These are phyloP conservation scores for Darwinula stevensoni DNA, from an alignment of 2,888 invertebrate species.

Conservation along the genomic window DNA sequence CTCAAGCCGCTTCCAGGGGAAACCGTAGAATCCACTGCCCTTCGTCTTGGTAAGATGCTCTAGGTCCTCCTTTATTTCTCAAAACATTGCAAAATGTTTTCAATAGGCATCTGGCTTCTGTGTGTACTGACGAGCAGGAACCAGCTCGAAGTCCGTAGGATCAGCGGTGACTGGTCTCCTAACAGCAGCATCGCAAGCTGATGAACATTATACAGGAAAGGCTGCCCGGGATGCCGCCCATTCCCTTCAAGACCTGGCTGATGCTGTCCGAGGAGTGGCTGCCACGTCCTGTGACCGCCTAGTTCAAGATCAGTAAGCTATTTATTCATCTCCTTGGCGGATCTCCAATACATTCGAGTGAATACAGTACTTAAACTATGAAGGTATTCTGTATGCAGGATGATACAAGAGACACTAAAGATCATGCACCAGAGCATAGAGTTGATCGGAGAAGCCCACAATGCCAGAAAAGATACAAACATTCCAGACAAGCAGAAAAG, in stretches of 20 bases:
- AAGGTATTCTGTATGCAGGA: too few species aligned
- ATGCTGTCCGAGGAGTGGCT: conserved; percentile 44
- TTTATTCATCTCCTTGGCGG: too few species aligned
- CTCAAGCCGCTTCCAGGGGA: conserved; percentile 60
- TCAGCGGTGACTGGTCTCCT: conserved; percentile 55
- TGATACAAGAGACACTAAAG: conserved; percentile 28
- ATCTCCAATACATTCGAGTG: too few species aligned
- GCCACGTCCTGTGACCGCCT: conserved; percentile 31
- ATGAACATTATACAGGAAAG: conserved; percentile 44
- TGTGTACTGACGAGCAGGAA: too few species aligned
- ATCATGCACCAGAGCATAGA: conserved; percentile 44
- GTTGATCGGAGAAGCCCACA: conserved; percentile 50
- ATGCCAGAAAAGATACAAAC: conserved; percentile 33
- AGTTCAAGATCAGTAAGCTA: conserved; percentile 17
- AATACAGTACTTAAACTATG: too few species aligned
- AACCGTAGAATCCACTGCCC: too few species aligned
- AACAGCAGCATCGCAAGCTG: conserved; percentile 51
- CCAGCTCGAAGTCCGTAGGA: conserved; percentile 40
- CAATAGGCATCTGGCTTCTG: too few species aligned
- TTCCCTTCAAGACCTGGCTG: conserved; percentile 36
- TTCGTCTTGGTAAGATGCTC: too few species aligned
- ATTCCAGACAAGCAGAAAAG: too few species aligned
- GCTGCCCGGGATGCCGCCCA: conserved; percentile 53
- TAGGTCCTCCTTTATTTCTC: too few species aligned
- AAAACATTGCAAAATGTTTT: too few species aligned